Evolutionary conservation across 1,140 invertebrate genomes (phyloP).

Genomic region (Varroa destructor): DNA sequence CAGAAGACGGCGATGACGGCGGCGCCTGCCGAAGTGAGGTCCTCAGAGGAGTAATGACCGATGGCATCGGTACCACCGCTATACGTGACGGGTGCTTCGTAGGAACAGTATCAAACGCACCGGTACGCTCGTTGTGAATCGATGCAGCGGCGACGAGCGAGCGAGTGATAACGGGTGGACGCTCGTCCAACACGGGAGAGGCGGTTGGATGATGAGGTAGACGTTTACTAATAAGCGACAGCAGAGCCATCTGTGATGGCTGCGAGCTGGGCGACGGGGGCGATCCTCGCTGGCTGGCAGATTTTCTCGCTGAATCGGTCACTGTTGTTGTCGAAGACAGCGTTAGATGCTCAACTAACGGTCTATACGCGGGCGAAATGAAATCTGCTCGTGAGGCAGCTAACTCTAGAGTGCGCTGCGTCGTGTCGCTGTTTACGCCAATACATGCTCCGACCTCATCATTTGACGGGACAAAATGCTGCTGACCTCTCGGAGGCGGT

Average conservation of each 20-base stretch:
- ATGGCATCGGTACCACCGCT: slow-evolving; percentile 2
- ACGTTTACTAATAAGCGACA: slow-evolving; percentile 7
- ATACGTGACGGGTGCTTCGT: background rate
- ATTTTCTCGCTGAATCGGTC: too few relatives aligned
- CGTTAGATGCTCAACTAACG: background rate
- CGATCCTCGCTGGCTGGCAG: too few relatives aligned
- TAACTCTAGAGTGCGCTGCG: background rate
- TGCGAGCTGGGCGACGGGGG: background rate
- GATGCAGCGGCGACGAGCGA: background rate
- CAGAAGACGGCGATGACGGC: background rate
- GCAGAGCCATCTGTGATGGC: slow-evolving; percentile 7
- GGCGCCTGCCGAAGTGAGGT: background rate
- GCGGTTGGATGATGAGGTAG: background rate
- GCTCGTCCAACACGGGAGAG: background rate
- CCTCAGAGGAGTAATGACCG: slow-evolving; percentile 7
- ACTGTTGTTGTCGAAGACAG: background rate
- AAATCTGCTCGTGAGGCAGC: background rate
- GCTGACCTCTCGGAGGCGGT: too few relatives aligned
- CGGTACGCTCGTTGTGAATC: background rate
- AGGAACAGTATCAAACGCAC: background rate
- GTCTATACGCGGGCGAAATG: background rate
- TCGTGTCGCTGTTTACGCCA: background rate
- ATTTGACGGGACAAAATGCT: too few relatives aligned
- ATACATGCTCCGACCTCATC: too few relatives aligned
- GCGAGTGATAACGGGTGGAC: slow-evolving; percentile 10